Percentiles rank a stretch among this genome's conserved stretches.
Evolutionary conservation across 2,113 vertebrate genomes (phyloP).

Genomic region (Xenus cinereus): DNA sequence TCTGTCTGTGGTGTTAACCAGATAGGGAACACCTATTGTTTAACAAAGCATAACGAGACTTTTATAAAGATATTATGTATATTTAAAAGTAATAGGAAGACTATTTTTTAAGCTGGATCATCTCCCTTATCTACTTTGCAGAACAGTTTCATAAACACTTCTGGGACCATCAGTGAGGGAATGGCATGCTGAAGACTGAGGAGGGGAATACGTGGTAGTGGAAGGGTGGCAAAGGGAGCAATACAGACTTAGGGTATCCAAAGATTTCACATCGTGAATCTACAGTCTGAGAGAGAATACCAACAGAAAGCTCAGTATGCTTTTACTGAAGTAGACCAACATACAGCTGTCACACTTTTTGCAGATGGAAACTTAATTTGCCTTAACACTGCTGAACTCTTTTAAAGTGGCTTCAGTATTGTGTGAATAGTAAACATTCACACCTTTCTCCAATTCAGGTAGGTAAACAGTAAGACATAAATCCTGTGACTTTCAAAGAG

Average conservation of each 20-base stretch:
- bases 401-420: neutral
- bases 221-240: neutral
- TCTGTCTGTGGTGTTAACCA: neutral
- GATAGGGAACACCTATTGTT: neutral
- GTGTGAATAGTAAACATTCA: neutral
- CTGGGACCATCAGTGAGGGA: neutral
- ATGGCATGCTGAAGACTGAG: neutral
- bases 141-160: neutral
- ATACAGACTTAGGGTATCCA: neutral
- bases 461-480: neutral
- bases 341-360: neutral
- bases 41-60: neutral
- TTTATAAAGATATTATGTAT: neutral
- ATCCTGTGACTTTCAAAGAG: neutral
- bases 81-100: neutral
- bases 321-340: neutral
- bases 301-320: neutral
- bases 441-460: neutral
- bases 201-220: fast-evolving
- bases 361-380: neutral
- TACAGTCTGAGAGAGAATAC: neutral
- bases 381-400: neutral
- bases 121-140: neutral
- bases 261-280: neutral
- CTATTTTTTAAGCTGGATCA: neutral